Evolutionary conservation across 1,140 invertebrate genomes (phyloP).

Genomic region (Macrobrachium rosenbergii): DNA sequence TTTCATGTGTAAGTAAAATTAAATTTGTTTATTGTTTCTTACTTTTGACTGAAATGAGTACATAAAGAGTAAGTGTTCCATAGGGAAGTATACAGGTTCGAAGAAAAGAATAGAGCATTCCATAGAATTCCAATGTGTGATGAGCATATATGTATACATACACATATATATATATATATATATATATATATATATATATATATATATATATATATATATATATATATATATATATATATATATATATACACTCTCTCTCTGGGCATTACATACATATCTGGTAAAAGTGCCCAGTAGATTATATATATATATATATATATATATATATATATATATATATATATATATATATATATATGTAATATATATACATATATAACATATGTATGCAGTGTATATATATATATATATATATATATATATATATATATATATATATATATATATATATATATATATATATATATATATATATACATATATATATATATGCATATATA

Average conservation of each 20-base stretch:
- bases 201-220: slow-evolving; percentile 14
- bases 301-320: slow-evolving; percentile 29
- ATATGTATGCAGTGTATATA: too few species aligned
- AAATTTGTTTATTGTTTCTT: too few species aligned
- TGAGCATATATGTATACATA: neutral
- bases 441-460: slow-evolving; percentile 34
- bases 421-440: neutral
- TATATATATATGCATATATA: slow-evolving; percentile 52
- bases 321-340: slow-evolving; percentile 22
- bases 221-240: slow-evolving; percentile 14
- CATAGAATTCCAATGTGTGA: too few species aligned
- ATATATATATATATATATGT: neutral
- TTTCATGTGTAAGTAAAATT: neutral
- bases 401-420: neutral
- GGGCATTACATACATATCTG: too few species aligned
- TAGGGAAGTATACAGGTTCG: too few species aligned
- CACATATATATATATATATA: neutral
- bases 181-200: neutral
- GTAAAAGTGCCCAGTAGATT: too few species aligned
- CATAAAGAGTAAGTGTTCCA: too few species aligned
- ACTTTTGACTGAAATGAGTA: too few species aligned
- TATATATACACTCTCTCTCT: too few species aligned
- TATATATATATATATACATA: slow-evolving; percentile 41
- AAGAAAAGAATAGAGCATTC: too few species aligned
- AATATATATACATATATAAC: neutral